A percentile compares a stretch with the other conserved stretches of the same genome.
phyloP scores from a whole-genome alignment of 2,888 invertebrate species.

The Dioctria rufipes region DNA sequence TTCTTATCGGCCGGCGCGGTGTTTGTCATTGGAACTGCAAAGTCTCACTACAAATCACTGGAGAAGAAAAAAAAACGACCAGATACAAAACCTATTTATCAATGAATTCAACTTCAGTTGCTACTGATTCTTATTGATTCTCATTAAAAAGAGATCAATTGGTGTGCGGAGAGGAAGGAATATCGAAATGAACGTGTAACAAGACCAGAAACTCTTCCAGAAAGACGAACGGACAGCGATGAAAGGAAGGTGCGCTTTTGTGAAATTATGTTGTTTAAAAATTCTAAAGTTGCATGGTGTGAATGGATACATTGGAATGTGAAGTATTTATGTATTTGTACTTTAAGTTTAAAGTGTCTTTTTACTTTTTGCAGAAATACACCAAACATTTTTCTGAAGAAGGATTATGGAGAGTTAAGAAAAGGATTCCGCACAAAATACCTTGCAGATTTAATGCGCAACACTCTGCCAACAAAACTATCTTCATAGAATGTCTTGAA shows the following conservation, averaged over 20 bases:
- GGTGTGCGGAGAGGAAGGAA: not conserved
- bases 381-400: not conserved
- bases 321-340: not conserved
- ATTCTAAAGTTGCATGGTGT: not conserved
- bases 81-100: not conserved
- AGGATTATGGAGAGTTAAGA: too few relatives aligned
- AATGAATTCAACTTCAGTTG: not conserved
- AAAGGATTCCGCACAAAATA: too few relatives aligned
- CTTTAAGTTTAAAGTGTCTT: not conserved
- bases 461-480: too few relatives aligned
- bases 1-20: too few relatives aligned
- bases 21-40: not conserved
- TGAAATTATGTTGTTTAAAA: not conserved
- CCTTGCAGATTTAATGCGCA: too few relatives aligned
- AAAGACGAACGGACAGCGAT: not conserved
- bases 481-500: too few relatives aligned
- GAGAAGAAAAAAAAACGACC: not conserved
- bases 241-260: not conserved
- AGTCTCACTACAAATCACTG: not conserved
- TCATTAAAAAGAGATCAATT: not conserved
- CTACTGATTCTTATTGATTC: not conserved
- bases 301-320: not conserved
- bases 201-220: not conserved
- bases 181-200: not conserved
- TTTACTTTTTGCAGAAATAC: not conserved